Percentiles rank a stretch among this genome's conserved stretches.
Evolutionary conservation across 2,113 vertebrate genomes (phyloP).

Genomic region (Datnioides undecimradiatus): DNA sequence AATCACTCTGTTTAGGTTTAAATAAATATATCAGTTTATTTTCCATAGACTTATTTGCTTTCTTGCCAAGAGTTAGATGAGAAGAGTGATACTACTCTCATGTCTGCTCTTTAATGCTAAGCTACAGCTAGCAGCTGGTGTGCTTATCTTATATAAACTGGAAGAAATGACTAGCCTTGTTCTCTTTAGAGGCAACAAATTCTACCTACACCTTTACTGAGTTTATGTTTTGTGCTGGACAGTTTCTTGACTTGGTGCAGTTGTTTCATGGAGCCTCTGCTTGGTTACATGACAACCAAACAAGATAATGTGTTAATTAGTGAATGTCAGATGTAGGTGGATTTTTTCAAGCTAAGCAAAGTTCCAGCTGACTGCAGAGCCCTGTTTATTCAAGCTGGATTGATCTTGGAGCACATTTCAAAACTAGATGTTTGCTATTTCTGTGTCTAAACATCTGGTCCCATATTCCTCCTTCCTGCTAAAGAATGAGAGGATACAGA

Average conservation of each 20-base stretch:
- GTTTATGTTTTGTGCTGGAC: background rate
- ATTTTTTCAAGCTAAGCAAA: background rate
- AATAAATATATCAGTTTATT: background rate
- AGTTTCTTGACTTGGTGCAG: background rate
- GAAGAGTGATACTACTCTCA: background rate
- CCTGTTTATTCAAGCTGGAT: background rate
- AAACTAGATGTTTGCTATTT: conserved; percentile 2
- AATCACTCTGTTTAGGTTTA: background rate
- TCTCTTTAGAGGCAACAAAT: background rate
- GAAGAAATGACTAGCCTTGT: background rate
- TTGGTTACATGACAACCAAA: background rate
- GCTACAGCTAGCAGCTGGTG: too few species aligned
- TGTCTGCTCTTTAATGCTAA: too few species aligned
- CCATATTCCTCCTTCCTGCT: background rate
- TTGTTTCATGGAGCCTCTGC: background rate
- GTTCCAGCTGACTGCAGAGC: background rate
- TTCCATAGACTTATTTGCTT: background rate
- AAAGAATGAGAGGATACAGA: background rate
- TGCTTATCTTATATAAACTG: too few species aligned
- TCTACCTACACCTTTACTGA: background rate
- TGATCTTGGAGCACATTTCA: too few species aligned
- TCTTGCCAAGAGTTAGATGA: background rate
- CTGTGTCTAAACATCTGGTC: conserved; percentile 4
- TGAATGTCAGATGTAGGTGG: too few species aligned
- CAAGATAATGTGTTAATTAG: too few species aligned